Percentiles rank a stretch among this genome's conserved stretches.
These are phyloP conservation scores for Labeo calbasu DNA, from an alignment of 2,797 vertebrate genomes.

Conservation along the genomic window DNA sequence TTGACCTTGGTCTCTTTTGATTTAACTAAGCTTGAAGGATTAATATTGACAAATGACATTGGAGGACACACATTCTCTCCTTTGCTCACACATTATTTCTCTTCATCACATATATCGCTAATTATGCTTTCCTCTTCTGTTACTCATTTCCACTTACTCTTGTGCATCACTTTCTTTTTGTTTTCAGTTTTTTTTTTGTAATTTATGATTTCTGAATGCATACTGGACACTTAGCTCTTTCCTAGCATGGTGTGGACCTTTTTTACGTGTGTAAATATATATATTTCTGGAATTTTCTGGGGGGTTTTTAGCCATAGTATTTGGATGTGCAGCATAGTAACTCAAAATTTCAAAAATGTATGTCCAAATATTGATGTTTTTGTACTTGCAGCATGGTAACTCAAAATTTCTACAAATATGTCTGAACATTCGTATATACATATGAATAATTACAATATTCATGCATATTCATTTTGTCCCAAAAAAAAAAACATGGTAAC, in stretches of 20 bases:
- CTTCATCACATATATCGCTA: not conserved
- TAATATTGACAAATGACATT: constrained; percentile 7
- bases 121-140: not conserved
- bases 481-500: not conserved
- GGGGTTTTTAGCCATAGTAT: too few relatives aligned
- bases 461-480: not conserved
- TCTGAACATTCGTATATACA: not conserved
- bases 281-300: too few relatives aligned
- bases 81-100: not conserved
- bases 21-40: not conserved
- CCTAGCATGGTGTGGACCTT: too few relatives aligned
- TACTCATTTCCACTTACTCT: not conserved
- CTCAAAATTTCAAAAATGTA: too few relatives aligned
- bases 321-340: too few relatives aligned
- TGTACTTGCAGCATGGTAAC: too few relatives aligned
- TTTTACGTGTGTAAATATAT: too few relatives aligned
- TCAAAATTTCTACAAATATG: not conserved
- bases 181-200: too few relatives aligned
- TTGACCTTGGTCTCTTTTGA: not conserved
- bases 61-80: not conserved
- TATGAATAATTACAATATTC: not conserved
- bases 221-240: too few relatives aligned
- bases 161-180: not conserved
- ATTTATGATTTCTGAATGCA: too few relatives aligned
- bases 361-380: too few relatives aligned